Conservation (phyloP, 1,140 invertebrate species). For the Pogonomyrmex californicus region DNA sequence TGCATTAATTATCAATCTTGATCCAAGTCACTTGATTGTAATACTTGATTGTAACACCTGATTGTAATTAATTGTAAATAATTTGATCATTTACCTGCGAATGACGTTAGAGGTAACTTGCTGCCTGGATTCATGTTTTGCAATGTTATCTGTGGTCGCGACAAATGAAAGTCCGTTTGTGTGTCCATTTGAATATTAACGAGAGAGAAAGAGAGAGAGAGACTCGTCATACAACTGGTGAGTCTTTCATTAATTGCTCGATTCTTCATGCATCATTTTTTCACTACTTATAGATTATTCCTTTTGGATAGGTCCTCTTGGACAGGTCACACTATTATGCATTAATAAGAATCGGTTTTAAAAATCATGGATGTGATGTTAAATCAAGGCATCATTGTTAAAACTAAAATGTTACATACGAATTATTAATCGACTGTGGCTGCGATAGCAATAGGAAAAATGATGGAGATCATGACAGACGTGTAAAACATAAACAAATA, state of each 20-base stretch:
- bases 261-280: not conserved
- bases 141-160: conserved; percentile 59
- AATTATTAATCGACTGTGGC: too few relatives aligned
- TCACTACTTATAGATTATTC: too few relatives aligned
- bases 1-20: not conserved
- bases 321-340: too few relatives aligned
- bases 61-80: not conserved
- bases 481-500: too few relatives aligned
- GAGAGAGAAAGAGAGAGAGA: not conserved
- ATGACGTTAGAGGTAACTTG: conserved; percentile 82
- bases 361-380: too few relatives aligned
- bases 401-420: too few relatives aligned
- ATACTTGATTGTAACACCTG: too few relatives aligned
- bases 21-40: not conserved
- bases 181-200: conserved; percentile 45
- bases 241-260: not conserved
- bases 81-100: conserved; percentile 78
- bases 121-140: conserved; percentile 70
- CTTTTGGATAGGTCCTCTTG: too few relatives aligned
- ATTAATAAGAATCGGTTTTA: too few relatives aligned
- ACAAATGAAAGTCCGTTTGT: conserved; percentile 63
- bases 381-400: too few relatives aligned
- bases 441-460: too few relatives aligned
- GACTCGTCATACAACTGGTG: not conserved
- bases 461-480: too few relatives aligned